Evolutionary conservation across 2,113 vertebrate genomes (phyloP).

Genomic region (Jacana jacana): DNA sequence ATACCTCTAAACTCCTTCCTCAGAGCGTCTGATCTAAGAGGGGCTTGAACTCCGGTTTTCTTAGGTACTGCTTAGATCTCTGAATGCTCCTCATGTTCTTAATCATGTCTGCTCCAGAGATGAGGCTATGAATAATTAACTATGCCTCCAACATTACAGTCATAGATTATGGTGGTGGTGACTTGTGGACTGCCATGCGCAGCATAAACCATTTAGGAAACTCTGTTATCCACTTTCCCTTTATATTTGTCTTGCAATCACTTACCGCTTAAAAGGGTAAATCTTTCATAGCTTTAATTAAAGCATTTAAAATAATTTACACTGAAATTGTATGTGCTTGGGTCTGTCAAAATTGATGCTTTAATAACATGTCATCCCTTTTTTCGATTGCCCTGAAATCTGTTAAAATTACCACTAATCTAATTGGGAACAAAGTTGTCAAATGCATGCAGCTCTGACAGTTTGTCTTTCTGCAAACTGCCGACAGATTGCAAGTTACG

Average conservation of each 20-base stretch:
- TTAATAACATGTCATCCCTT: conserved; percentile 84
- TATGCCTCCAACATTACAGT: conserved; percentile 75
- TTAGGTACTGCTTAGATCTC: conserved; percentile 71
- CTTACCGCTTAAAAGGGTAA: conserved; percentile 80
- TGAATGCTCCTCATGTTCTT: conserved; percentile 77
- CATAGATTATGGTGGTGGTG: conserved; percentile 76
- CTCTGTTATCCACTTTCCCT: conserved; percentile 78
- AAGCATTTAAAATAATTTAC: conserved; percentile 86
- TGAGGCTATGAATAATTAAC: conserved; percentile 83
- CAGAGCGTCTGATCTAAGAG: conserved; percentile 58
- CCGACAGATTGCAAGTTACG: conserved; percentile 87
- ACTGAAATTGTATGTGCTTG: conserved; percentile 80
- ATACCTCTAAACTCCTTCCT: conserved; percentile 57
- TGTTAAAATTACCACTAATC: conserved; percentile 88
- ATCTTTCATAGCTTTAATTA: conserved; percentile 84
- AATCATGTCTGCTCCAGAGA: conserved; percentile 79
- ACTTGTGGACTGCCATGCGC: conserved; percentile 74
- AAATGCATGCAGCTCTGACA: conserved; percentile 83
- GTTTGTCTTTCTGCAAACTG: conserved; percentile 87
- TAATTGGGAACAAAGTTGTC: conserved; percentile 88
- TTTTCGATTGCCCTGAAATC: conserved; percentile 84
- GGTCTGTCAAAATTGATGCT: conserved; percentile 83
- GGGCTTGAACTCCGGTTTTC: conserved; percentile 66
- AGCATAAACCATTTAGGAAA: conserved; percentile 79
- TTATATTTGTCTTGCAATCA: conserved; percentile 81